These are phyloP conservation scores for Vanessa tameamea DNA, from an alignment of 1,140 invertebrate species.

Conservation along the genomic window DNA sequence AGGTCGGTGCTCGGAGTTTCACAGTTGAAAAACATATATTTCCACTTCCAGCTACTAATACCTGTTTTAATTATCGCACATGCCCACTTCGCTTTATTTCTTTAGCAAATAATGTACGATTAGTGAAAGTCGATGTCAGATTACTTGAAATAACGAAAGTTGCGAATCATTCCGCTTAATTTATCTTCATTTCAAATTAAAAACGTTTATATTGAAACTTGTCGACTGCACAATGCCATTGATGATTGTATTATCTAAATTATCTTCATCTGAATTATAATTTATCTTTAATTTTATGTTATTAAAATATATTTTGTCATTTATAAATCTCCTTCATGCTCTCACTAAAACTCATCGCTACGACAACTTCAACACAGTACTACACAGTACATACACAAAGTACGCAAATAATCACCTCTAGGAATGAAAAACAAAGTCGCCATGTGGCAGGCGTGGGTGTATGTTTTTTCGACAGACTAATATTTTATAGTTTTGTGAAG, in stretches of 20 bases:
- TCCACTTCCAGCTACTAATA: conserved; percentile 17
- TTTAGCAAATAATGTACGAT: conserved; percentile 4
- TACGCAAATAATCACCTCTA: not conserved
- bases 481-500: not conserved
- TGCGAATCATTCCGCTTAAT: conserved; percentile 17
- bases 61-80: not conserved
- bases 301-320: not conserved
- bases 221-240: too few species aligned
- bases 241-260: too few species aligned
- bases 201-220: not conserved
- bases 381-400: not conserved
- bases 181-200: not conserved
- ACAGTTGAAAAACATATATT: conserved; percentile 34
- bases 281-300: not conserved
- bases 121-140: conserved; percentile 18
- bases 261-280: not conserved
- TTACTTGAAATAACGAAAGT: conserved; percentile 16
- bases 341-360: too few species aligned
- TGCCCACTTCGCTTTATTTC: not conserved
- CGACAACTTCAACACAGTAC: too few species aligned
- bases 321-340: too few species aligned
- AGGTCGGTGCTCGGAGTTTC: conserved; percentile 42
- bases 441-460: not conserved
- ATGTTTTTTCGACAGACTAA: not conserved
- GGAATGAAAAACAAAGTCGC: not conserved